These are phyloP conservation scores for Hippoglossus hippoglossus DNA, from an alignment of 2,797 vertebrate genomes.

Conservation along the genomic window DNA sequence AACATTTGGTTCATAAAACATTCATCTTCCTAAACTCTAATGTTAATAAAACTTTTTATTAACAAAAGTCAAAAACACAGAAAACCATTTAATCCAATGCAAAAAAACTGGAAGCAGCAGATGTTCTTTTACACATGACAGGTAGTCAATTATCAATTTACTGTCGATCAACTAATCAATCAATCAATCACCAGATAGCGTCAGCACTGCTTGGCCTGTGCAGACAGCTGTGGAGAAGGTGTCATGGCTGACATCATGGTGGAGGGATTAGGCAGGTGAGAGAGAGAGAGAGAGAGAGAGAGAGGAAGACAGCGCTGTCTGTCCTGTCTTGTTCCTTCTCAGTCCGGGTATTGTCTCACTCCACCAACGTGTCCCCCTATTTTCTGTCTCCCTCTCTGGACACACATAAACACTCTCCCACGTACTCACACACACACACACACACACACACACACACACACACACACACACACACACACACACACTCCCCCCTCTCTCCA, in stretches of 20 bases:
- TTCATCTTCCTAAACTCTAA: too few relatives aligned
- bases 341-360: slow-evolving; percentile 19
- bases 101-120: not conserved
- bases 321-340: not conserved
- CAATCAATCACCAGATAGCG: too few relatives aligned
- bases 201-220: not conserved
- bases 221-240: slow-evolving; percentile 2
- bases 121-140: not conserved
- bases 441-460: not conserved
- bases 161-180: not conserved
- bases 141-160: too few relatives aligned
- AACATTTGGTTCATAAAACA: not conserved
- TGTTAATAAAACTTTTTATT: too few relatives aligned
- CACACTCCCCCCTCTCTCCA: slow-evolving; percentile 3
- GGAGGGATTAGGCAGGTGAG: not conserved
- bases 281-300: slow-evolving; percentile 3
- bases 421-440: too few relatives aligned
- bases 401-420: slow-evolving; percentile 17
- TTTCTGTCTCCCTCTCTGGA: slow-evolving; percentile 35
- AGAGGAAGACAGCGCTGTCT: too few relatives aligned
- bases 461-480: too few relatives aligned
- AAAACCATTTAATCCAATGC: too few relatives aligned
- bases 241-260: slow-evolving; percentile 5
- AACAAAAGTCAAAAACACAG: too few relatives aligned
- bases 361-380: slow-evolving; percentile 3